These are phyloP conservation scores for Sminthurinus signatus DNA, from an alignment of 1,140 invertebrate species.

Conservation along the genomic window DNA sequence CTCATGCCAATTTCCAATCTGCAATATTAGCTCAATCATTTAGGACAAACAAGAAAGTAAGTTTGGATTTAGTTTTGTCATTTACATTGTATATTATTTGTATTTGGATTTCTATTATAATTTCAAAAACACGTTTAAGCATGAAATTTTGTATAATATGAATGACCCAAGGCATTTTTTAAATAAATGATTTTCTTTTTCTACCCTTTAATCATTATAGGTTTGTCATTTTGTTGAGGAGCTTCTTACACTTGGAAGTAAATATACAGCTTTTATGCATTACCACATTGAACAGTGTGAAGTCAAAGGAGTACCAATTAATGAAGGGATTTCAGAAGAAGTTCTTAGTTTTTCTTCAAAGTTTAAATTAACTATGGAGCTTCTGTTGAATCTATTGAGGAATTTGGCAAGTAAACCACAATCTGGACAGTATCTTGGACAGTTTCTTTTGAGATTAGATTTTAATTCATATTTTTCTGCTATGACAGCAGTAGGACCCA, in stretches of 20 bases:
- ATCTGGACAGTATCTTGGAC: constrained; percentile 26
- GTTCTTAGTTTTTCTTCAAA: constrained; percentile 18
- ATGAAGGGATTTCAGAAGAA: constrained; percentile 35
- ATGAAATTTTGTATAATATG: background rate
- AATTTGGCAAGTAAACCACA: constrained; percentile 24
- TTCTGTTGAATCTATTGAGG: constrained; percentile 29
- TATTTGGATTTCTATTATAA: background rate
- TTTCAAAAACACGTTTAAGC: background rate
- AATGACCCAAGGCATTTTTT: too few species aligned
- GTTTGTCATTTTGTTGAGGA: constrained; percentile 31
- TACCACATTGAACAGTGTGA: constrained; percentile 23
- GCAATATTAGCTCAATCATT: constrained; percentile 38
- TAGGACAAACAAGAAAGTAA: constrained; percentile 21
- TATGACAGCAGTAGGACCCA: background rate
- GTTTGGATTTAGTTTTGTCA: constrained; percentile 20
- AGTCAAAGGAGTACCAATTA: constrained; percentile 20
- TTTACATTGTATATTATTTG: too few species aligned
- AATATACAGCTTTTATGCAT: constrained; percentile 26
- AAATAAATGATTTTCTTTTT: too few species aligned
- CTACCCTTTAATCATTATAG: constrained; percentile 1
- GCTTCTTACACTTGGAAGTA: constrained; percentile 27
- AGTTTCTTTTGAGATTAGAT: constrained; percentile 39
- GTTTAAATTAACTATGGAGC: constrained; percentile 32
- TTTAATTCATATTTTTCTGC: constrained; percentile 38
- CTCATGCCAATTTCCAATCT: constrained; percentile 30